A percentile compares a stretch with the other conserved stretches of the same genome.
These are phyloP conservation scores for Falco concolor DNA, from an alignment of 2,797 vertebrate genomes.

Conservation along the genomic window DNA sequence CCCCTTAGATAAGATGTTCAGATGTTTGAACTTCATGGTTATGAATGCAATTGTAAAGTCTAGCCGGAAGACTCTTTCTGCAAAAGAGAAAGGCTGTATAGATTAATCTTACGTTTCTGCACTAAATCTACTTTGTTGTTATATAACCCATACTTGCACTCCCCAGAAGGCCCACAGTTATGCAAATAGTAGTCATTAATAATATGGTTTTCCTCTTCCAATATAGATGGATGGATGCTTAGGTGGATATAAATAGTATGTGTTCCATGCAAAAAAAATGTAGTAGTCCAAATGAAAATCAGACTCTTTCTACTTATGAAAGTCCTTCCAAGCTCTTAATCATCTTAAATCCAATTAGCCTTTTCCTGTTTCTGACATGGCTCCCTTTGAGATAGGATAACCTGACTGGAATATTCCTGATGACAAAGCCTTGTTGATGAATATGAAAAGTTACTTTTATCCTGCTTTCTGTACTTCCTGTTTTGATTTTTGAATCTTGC, in stretches of 20 bases:
- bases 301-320: conserved; percentile 18
- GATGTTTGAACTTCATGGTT: neutral
- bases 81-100: neutral
- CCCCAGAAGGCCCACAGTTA: neutral
- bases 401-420: neutral
- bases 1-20: neutral
- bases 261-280: neutral
- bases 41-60: neutral
- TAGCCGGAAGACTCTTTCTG: neutral
- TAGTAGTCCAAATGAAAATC: conserved; percentile 19
- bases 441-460: conserved; percentile 5
- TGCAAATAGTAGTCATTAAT: conserved; percentile 35
- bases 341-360: conserved; percentile 53
- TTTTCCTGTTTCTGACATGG: conserved; percentile 48
- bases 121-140: neutral
- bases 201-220: neutral
- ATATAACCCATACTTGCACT: neutral
- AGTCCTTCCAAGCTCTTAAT: conserved; percentile 50
- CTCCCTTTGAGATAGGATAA: conserved; percentile 23
- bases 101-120: neutral
- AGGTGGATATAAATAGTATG: conserved; percentile 26
- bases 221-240: neutral
- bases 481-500: neutral
- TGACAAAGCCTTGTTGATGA: neutral
- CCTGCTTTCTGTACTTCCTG: neutral